Base-by-base conservation (phyloP, 2,113 vertebrate species). In the Marcusenius ussheri region DNA sequence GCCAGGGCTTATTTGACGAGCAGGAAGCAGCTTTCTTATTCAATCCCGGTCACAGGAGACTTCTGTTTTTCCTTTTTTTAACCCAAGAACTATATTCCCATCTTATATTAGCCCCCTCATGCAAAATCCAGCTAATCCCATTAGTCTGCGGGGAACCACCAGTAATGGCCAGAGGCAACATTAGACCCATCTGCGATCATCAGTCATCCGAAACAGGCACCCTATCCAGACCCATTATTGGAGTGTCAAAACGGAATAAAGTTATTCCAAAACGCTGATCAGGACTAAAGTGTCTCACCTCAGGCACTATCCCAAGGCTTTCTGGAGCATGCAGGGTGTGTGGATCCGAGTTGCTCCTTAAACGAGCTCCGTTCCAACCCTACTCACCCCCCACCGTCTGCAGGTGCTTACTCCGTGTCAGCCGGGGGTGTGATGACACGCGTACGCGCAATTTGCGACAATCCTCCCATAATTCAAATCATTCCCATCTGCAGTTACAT, bases 101-200 rank as follows among this genome's bases (percentile, higher is more conserved):
- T 35, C 31, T 35, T 56, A 35, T 39, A 10, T 90, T 91, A 92
- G 92, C 91, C 93, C 24, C 91, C 92, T 94, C 91, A 92, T 93
- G 92, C 93, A 92, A 93, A 91, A n/a, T 91, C 92, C 88, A 91
- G 93, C 92, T 95, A 95, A 95, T 96, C 95, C 95, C 92, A 95
- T 96, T 95, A 95, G 95, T 94, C 95, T 93, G 93, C 95, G 94
- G 94, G 92, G 94, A 74, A 92, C 93, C 91, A 92, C 66, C 88
- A 94, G 74, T 92, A 90, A 89, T 91, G 93, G 91, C 90, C 93
- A 93, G 92, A 93, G 92, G 90, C 88, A 42, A 92, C 90, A 95
- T 94, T 95, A 95, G 91, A 93, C 91, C 94, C 94, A 95, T 95
- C 94, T 95, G 92, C 90, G 89, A 88, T 93, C 93, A 94, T 95